These are phyloP conservation scores for Uropsilus gracilis DNA, from an alignment of 2,113 vertebrate species.

Conservation along the genomic window DNA sequence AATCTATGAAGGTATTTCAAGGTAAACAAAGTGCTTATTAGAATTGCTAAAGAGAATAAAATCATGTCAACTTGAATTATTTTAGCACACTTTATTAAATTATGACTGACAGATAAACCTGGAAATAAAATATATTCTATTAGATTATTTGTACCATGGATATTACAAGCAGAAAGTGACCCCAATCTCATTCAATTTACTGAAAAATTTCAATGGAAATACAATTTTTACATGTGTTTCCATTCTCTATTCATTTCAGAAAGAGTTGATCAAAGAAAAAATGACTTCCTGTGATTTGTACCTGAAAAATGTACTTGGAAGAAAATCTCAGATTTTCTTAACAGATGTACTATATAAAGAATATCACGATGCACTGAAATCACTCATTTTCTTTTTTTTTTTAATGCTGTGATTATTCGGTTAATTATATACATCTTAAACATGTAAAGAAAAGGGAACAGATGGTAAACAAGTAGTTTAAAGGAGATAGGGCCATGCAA, in stretches of 20 bases:
- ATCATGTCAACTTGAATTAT: background rate
- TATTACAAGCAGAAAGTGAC: background rate
- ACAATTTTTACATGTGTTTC: slow-evolving; percentile 24
- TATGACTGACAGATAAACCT: background rate
- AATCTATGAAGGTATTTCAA: background rate
- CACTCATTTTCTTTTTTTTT: slow-evolving; percentile 69
- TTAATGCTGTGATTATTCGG: slow-evolving; percentile 61
- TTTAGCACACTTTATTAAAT: background rate
- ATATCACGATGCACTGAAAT: slow-evolving; percentile 56
- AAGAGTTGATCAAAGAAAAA: slow-evolving; percentile 31
- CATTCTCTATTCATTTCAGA: slow-evolving; percentile 36
- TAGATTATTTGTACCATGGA: background rate
- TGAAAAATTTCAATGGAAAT: slow-evolving; percentile 2
- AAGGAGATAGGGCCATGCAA: slow-evolving; percentile 32
- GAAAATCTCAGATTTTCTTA: slow-evolving; percentile 54
- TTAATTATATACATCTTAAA: slow-evolving; percentile 73
- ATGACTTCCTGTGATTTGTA: slow-evolving; percentile 50
- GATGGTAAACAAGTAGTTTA: slow-evolving; percentile 68
- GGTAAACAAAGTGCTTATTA: background rate
- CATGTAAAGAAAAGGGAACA: slow-evolving; percentile 69
- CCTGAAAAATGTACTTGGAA: slow-evolving; percentile 48
- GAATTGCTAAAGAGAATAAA: background rate
- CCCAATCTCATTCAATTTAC: background rate
- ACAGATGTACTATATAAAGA: slow-evolving; percentile 42
- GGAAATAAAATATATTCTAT: background rate